These are phyloP conservation scores for Leucophenga maculata DNA, from an alignment of 2,888 invertebrate species.

Conservation along the genomic window DNA sequence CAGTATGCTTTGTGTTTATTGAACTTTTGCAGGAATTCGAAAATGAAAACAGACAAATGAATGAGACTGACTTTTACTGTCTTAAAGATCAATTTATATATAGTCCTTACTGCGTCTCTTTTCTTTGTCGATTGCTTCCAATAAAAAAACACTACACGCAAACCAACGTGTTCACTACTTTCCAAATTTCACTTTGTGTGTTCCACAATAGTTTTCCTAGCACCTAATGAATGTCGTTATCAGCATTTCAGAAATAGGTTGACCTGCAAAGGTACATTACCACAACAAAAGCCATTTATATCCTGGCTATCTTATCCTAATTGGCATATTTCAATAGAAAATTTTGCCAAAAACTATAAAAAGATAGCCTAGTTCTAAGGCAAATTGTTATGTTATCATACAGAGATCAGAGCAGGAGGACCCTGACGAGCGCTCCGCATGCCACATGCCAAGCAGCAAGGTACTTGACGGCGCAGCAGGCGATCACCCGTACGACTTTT, in stretches of 20 bases:
- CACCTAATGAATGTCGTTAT: neutral
- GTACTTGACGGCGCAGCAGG: slow-evolving; percentile 28
- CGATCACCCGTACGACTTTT: neutral
- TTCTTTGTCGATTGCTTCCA: too few relatives aligned
- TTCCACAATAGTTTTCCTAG: neutral
- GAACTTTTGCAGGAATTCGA: too few relatives aligned
- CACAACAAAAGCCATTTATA: slow-evolving; percentile 10
- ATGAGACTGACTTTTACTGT: too few relatives aligned
- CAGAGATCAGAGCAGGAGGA: neutral
- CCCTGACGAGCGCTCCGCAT: neutral
- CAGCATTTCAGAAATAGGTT: neutral
- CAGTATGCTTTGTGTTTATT: too few relatives aligned
- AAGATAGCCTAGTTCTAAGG: neutral
- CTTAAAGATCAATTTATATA: too few relatives aligned
- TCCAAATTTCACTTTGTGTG: neutral
- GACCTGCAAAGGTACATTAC: slow-evolving; percentile 8
- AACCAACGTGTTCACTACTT: too few relatives aligned
- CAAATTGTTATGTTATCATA: slow-evolving; percentile 18
- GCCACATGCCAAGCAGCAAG: slow-evolving; percentile 18
- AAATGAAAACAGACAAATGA: too few relatives aligned
- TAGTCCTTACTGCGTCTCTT: too few relatives aligned
- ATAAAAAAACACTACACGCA: neutral
- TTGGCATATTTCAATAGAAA: slow-evolving; percentile 12
- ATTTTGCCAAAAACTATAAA: slow-evolving; percentile 9
- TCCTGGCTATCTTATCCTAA: slow-evolving; percentile 5